Conservation (phyloP, 2,888 invertebrate genomes). For the Noctua pronuba region DNA sequence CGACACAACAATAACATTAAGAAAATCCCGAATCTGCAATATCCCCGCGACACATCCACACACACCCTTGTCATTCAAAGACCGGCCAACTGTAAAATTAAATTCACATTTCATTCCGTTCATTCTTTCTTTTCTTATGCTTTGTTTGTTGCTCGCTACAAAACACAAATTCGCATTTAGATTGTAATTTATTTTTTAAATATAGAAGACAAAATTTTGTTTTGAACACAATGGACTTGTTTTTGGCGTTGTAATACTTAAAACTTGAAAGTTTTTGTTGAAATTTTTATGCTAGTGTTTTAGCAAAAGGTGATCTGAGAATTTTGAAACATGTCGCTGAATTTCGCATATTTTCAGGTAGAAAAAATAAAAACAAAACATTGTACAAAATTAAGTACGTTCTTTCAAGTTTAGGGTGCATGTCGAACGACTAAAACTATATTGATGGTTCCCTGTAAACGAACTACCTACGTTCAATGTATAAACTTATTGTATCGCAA, state of each 20-base stretch:
- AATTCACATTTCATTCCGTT: conserved; percentile 76
- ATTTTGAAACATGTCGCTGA: not conserved
- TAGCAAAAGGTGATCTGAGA: too few species aligned
- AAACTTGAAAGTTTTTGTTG: not conserved
- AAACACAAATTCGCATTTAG: conserved; percentile 35
- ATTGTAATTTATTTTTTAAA: conserved; percentile 30
- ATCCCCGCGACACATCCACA: conserved; percentile 58
- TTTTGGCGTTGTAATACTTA: not conserved
- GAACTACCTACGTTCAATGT: not conserved
- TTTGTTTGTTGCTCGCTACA: conserved; percentile 55
- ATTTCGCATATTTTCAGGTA: not conserved
- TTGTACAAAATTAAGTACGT: not conserved
- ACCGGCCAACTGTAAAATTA: conserved; percentile 81
- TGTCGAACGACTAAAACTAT: not conserved
- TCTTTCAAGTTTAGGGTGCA: not conserved
- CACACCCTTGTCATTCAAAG: conserved; percentile 76
- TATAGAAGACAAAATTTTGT: not conserved
- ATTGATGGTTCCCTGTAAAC: not conserved
- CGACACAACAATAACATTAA: conserved; percentile 45
- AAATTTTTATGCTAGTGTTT: not conserved
- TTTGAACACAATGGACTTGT: not conserved
- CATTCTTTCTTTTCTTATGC: conserved; percentile 63
- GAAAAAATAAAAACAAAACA: not conserved
- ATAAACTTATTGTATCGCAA: not conserved
- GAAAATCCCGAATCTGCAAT: conserved; percentile 49